Percentiles rank a stretch among this genome's conserved stretches.
Conservation (phyloP, 2,888 invertebrate genomes). For the Congeria kusceri region DNA sequence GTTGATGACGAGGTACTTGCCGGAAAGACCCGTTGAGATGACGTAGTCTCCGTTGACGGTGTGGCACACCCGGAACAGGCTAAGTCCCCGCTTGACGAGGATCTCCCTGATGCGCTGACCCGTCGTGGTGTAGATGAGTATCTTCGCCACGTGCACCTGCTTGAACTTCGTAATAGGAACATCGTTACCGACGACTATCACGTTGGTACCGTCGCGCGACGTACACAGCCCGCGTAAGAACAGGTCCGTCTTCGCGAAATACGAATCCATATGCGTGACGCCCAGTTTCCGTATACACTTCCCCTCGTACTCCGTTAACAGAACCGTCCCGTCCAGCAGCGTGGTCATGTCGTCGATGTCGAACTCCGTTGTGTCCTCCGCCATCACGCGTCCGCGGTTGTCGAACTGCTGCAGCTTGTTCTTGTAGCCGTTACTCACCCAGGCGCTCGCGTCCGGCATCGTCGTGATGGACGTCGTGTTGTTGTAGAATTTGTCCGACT, state of each 20-base stretch:
- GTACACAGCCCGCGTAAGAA: constrained; percentile 53
- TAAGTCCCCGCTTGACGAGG: constrained; percentile 45
- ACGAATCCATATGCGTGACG: constrained; percentile 38
- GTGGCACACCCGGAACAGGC: constrained; percentile 51
- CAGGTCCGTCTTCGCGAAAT: constrained; percentile 58
- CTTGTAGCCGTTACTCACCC: constrained; percentile 61
- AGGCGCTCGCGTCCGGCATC: constrained; percentile 51
- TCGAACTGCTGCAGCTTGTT: constrained; percentile 60
- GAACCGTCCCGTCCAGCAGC: constrained; percentile 50
- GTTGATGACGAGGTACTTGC: constrained; percentile 52
- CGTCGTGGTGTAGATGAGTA: constrained; percentile 44
- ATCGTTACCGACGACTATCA: constrained; percentile 57
- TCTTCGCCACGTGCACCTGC: constrained; percentile 42
- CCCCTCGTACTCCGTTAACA: constrained; percentile 60
- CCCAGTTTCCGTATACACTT: constrained; percentile 48
- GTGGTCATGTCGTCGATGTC: constrained; percentile 63
- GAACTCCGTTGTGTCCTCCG: constrained; percentile 52
- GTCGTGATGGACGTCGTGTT: constrained; percentile 49
- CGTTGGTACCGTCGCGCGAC: constrained; percentile 50
- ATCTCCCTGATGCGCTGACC: constrained; percentile 54
- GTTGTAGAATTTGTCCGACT: constrained; percentile 50
- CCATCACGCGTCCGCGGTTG: constrained; percentile 42
- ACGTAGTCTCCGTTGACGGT: constrained; percentile 59
- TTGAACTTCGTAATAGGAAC: constrained; percentile 52
- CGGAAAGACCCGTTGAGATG: constrained; percentile 49